phyloP scores from a whole-genome alignment of 53 echinoderm and acorn worm genomes.

The Crossaster papposus region DNA sequence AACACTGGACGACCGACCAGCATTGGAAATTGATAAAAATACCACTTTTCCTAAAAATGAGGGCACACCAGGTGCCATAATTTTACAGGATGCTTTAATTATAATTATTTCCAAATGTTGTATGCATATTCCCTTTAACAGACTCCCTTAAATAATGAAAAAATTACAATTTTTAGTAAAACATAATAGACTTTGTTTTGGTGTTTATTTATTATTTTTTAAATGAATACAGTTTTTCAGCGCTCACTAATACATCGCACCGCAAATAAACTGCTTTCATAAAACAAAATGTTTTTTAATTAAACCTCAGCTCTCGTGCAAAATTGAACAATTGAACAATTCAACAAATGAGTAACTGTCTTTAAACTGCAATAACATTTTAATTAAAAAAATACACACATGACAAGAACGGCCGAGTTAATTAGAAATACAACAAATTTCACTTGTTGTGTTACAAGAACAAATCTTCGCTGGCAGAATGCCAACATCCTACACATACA shows the following conservation, averaged over 20 bases:
- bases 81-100: no score
- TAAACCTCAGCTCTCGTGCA: not conserved
- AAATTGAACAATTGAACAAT: not conserved
- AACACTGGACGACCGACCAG: no score
- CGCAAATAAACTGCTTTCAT: not conserved
- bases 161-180: not conserved
- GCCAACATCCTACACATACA: constrained; percentile 2
- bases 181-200: not conserved
- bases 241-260: not conserved
- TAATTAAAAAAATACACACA: not conserved
- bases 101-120: no score
- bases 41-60: no score
- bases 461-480: not conserved
- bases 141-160: no score
- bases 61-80: no score
- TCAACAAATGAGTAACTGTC: not conserved
- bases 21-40: no score
- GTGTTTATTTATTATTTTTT: not conserved
- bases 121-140: no score
- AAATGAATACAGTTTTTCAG: not conserved
- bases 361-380: constrained; percentile 6
- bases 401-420: not conserved
- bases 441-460: not conserved
- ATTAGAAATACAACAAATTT: constrained; percentile 8
- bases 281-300: not conserved